Evolutionary conservation across 2,797 vertebrate species (phyloP).

Genomic region (Scyliorhinus canicula): DNA sequence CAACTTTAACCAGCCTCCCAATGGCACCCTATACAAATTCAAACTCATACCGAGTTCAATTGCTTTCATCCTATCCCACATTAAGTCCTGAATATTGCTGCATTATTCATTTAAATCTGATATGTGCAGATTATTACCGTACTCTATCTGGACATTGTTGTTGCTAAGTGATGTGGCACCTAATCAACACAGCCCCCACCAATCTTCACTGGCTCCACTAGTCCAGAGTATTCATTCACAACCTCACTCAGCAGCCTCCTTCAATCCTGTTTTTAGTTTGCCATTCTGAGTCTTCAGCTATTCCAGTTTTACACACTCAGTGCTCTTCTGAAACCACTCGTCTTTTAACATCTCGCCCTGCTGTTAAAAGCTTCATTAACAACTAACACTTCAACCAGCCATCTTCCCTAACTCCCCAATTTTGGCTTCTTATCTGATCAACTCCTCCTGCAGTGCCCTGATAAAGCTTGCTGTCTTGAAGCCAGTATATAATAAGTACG

Average conservation of each 20-base stretch:
- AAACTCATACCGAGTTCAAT: not conserved
- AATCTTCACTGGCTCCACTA: not conserved
- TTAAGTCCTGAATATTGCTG: not conserved
- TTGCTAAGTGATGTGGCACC: not conserved
- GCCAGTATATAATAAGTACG: not conserved
- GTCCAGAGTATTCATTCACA: not conserved
- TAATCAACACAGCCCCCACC: not conserved
- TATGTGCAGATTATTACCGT: not conserved
- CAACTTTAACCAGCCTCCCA: not conserved
- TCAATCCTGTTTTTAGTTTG: not conserved
- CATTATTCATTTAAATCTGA: not conserved
- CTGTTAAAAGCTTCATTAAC: not conserved
- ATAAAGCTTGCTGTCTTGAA: not conserved
- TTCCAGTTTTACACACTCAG: not conserved
- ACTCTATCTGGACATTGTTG: not conserved
- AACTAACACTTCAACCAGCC: not conserved
- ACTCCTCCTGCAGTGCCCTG: not conserved
- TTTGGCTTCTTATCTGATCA: not conserved
- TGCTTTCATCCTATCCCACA: not conserved
- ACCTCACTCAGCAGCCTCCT: not conserved
- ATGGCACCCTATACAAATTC: not conserved
- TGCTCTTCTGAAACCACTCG: not conserved
- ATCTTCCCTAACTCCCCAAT: not conserved
- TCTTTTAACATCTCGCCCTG: not conserved
- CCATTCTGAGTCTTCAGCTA: not conserved